These are phyloP conservation scores for Syrphus vitripennis DNA, from an alignment of 2,888 invertebrate species.

Conservation along the genomic window DNA sequence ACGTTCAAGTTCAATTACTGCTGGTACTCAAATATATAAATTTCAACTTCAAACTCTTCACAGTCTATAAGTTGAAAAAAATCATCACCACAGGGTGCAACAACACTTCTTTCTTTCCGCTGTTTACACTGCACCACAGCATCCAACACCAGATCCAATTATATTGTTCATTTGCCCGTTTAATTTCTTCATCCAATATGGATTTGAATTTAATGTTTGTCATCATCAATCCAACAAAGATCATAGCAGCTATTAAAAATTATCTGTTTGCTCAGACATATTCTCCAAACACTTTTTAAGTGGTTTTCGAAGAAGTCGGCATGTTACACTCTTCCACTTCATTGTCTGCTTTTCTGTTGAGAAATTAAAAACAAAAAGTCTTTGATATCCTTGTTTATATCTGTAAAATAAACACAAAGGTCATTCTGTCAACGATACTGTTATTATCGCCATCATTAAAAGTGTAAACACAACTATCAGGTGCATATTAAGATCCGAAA, in stretches of 20 bases:
- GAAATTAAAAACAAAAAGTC: background rate
- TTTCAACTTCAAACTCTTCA: background rate
- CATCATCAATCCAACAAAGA: conserved; percentile 55
- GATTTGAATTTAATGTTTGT: conserved; percentile 29
- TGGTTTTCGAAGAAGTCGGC: background rate
- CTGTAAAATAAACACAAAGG: conserved; percentile 44
- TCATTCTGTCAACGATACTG: conserved; percentile 47
- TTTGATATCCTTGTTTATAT: conserved; percentile 49
- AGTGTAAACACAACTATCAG: conserved; percentile 54
- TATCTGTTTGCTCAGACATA: conserved; percentile 31
- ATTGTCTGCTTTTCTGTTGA: background rate
- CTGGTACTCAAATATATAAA: background rate
- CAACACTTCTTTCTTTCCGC: background rate
- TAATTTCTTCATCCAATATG: conserved; percentile 34
- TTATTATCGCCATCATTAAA: conserved; percentile 59
- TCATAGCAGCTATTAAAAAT: background rate
- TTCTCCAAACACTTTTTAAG: conserved; percentile 35
- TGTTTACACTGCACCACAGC: conserved; percentile 27
- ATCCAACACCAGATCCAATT: conserved; percentile 3
- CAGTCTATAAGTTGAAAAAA: background rate
- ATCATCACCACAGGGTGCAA: background rate
- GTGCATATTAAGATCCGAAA: conserved; percentile 28
- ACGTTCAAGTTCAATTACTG: conserved; percentile 19
- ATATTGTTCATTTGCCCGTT: conserved; percentile 8
- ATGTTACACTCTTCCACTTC: conserved; percentile 31